phyloP scores from a whole-genome alignment of 2,797 vertebrate genomes.

The Etheostoma perlongum region DNA sequence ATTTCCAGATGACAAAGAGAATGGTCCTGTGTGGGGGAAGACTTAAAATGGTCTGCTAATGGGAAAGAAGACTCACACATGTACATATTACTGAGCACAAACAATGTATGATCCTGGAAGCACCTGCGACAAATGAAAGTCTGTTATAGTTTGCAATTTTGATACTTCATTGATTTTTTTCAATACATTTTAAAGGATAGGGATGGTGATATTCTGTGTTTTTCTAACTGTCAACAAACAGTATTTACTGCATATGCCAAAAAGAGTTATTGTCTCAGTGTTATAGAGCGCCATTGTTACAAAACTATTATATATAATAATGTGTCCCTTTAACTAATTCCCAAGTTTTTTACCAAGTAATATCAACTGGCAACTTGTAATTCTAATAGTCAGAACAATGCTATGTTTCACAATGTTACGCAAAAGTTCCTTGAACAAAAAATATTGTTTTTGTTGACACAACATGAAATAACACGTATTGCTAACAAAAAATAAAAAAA shows the following conservation, averaged over 20 bases:
- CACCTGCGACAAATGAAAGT: slow-evolving; percentile 40
- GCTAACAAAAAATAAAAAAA: too few relatives aligned
- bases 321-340: too few relatives aligned
- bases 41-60: slow-evolving; percentile 58
- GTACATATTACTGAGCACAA: slow-evolving; percentile 18
- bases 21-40: slow-evolving; percentile 35
- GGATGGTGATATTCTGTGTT: background rate
- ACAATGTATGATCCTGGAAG: slow-evolving; percentile 37
- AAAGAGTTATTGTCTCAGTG: background rate
- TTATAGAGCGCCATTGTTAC: background rate
- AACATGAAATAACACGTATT: too few relatives aligned
- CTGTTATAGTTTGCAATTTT: slow-evolving; percentile 8
- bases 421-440: too few relatives aligned
- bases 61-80: slow-evolving; percentile 33
- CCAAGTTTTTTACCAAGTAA: too few relatives aligned
- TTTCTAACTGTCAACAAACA: background rate
- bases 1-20: slow-evolving; percentile 74
- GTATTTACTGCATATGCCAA: background rate
- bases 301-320: background rate
- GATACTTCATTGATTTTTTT: slow-evolving; percentile 5
- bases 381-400: too few relatives aligned
- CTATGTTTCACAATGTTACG: too few relatives aligned
- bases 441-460: too few relatives aligned
- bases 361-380: too few relatives aligned
- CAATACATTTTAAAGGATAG: background rate